Evolutionary conservation across 2,113 vertebrate species (phyloP).

Genomic region (Cryptotis parvus): DNA sequence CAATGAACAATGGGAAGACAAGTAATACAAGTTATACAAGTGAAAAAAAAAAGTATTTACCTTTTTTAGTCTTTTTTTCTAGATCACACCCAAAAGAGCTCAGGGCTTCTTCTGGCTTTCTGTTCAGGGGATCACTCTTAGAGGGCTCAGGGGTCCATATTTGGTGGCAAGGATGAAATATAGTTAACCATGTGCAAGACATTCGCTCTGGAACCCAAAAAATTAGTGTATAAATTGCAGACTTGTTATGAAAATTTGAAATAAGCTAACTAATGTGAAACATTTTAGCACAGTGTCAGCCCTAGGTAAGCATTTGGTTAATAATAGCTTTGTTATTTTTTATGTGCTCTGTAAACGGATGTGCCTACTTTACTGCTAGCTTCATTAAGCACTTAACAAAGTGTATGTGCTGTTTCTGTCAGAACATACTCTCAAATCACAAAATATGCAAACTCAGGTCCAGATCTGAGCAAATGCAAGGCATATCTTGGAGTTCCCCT

Average conservation of each 20-base stretch:
- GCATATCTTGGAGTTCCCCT: constrained; percentile 79
- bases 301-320: not conserved
- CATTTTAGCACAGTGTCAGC: not conserved
- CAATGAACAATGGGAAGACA: too few species aligned
- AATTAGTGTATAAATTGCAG: not conserved
- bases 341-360: constrained; percentile 36
- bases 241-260: not conserved
- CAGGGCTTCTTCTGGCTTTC: too few species aligned
- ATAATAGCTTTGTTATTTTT: constrained; percentile 48
- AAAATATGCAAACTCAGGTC: constrained; percentile 79
- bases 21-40: too few species aligned
- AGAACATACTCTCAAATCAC: constrained; percentile 55
- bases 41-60: too few species aligned
- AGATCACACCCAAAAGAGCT: too few species aligned
- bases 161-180: too few species aligned
- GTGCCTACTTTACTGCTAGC: constrained; percentile 15
- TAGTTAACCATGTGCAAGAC: too few species aligned
- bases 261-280: constrained; percentile 28
- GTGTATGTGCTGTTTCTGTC: constrained; percentile 57
- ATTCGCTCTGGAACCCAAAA: too few species aligned
- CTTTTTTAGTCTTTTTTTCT: too few species aligned
- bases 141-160: too few species aligned
- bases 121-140: too few species aligned
- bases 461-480: constrained; percentile 16
- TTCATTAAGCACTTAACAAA: constrained; percentile 53